Percentiles rank a stretch among this genome's conserved stretches.
Conservation (phyloP, 1,140 invertebrate species). For the Cyrtorhinus lividipennis region DNA sequence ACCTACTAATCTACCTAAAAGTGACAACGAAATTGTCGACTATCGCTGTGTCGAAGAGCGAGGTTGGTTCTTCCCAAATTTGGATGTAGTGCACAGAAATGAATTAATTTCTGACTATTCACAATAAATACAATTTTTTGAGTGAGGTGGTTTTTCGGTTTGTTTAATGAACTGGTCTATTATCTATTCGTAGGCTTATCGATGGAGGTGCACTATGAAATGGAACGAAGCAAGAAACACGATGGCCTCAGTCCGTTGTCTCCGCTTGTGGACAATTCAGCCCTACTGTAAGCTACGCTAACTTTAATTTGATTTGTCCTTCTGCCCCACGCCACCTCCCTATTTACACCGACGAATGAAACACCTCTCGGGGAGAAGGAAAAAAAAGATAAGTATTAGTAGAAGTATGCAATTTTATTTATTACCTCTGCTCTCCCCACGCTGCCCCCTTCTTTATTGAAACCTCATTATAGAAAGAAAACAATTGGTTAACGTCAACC, state of each 20-base stretch:
- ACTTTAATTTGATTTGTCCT: no score
- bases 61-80: no score
- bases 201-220: constrained; percentile 60
- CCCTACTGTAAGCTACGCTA: constrained; percentile 25
- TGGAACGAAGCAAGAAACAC: constrained; percentile 40
- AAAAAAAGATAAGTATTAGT: not conserved
- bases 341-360: no score
- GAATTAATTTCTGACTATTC: no score
- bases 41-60: no score
- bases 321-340: no score
- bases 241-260: constrained; percentile 54
- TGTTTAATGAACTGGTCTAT: no score
- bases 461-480: not conserved
- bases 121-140: no score
- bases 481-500: not conserved
- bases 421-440: not conserved
- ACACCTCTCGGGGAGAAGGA: not conserved
- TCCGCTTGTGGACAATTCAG: constrained; percentile 60
- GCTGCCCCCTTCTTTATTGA: not conserved
- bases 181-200: constrained; percentile 43
- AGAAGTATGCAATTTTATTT: not conserved
- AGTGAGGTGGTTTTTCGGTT: no score
- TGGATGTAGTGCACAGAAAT: no score
- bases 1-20: no score
- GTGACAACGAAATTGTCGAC: no score